Conservation (phyloP, 2,113 vertebrate species). For the Callipepla californica region DNA sequence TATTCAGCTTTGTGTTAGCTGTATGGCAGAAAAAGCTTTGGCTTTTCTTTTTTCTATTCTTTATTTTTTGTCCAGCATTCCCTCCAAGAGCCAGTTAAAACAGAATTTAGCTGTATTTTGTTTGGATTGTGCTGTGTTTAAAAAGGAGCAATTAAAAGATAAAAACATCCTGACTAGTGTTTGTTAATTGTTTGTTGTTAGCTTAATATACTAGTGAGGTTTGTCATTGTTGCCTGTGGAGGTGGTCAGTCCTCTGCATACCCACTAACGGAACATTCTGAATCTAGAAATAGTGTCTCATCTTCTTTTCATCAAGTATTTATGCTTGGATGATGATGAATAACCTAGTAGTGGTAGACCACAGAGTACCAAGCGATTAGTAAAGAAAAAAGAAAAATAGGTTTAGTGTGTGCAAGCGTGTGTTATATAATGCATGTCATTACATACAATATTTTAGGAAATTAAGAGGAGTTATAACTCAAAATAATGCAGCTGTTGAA, state of each 20-base stretch:
- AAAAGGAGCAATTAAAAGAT: not conserved
- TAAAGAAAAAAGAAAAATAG: not conserved
- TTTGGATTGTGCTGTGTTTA: not conserved
- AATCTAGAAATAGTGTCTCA: not conserved
- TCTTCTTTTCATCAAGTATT: slow-evolving; percentile 42
- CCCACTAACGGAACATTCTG: not conserved
- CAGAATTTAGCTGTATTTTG: slow-evolving; percentile 12
- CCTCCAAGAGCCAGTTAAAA: not conserved
- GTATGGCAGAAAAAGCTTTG: not conserved
- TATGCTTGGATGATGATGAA: not conserved
- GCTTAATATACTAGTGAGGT: not conserved
- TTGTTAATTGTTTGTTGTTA: not conserved
- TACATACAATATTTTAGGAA: not conserved
- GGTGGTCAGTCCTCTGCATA: not conserved
- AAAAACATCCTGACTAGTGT: not conserved
- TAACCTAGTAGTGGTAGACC: not conserved
- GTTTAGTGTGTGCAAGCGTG: not conserved
- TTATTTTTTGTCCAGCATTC: not conserved
- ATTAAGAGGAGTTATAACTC: not conserved
- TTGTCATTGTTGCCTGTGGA: not conserved
- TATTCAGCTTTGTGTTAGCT: slow-evolving; percentile 3
- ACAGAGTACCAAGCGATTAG: not conserved
- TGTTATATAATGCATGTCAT: not conserved
- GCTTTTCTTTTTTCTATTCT: not conserved
- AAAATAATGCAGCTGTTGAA: not conserved